Percentiles rank a stretch among this genome's conserved stretches.
phyloP scores from a whole-genome alignment of 2,888 invertebrate species.

The Agonum fuliginosum region DNA sequence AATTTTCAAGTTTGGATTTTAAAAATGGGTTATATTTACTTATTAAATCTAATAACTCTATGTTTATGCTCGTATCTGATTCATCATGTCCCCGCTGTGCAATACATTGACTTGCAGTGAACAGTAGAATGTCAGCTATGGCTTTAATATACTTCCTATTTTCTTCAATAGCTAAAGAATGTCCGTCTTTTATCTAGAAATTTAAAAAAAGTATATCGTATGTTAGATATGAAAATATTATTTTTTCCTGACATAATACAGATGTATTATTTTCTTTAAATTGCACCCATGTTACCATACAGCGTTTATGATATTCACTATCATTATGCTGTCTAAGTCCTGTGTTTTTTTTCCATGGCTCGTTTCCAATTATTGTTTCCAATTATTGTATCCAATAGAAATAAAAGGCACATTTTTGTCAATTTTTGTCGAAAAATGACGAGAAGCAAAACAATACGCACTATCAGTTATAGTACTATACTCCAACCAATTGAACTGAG shows the following conservation, averaged over 20 bases:
- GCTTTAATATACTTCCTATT: neutral
- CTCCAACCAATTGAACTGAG: neutral
- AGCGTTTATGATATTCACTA: neutral
- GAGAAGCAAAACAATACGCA: constrained; percentile 7
- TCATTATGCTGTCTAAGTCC: neutral
- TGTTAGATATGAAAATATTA: too few species aligned
- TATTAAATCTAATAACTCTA: constrained; percentile 5
- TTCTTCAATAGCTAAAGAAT: too few species aligned
- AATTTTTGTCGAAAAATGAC: neutral
- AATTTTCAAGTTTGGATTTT: neutral
- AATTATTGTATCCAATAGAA: neutral
- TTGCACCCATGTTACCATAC: neutral
- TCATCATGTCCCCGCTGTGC: neutral
- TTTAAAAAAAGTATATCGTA: too few species aligned
- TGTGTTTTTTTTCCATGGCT: neutral
- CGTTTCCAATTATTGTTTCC: constrained; percentile 23
- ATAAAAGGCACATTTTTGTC: neutral
- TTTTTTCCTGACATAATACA: too few species aligned
- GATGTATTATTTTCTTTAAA: too few species aligned
- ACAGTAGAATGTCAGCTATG: neutral
- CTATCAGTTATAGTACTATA: neutral
- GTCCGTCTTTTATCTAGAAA: too few species aligned
- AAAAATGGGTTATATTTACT: neutral
- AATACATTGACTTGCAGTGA: neutral
- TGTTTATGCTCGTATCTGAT: neutral